These are phyloP conservation scores for Dolomedes plantarius DNA, from an alignment of 2,888 invertebrate genomes.

Conservation along the genomic window DNA sequence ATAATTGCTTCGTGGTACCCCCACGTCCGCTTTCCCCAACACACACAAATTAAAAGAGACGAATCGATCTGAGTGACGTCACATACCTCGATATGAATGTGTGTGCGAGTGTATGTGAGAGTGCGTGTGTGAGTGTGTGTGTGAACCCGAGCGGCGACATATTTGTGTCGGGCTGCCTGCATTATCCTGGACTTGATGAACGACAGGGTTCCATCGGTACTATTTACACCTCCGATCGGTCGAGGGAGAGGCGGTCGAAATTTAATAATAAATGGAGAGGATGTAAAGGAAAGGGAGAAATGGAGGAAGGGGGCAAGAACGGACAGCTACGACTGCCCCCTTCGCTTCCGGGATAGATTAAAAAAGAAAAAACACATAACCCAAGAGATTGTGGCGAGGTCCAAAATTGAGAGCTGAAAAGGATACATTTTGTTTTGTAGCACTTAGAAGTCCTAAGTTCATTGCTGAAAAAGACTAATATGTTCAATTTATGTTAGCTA, in stretches of 20 bases:
- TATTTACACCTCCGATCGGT: not conserved
- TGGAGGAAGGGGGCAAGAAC: too few relatives aligned
- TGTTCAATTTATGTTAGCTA: too few relatives aligned
- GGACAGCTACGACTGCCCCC: too few relatives aligned
- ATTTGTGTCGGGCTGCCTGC: not conserved
- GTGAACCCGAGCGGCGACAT: not conserved
- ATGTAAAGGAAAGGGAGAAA: too few relatives aligned
- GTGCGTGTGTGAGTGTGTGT: not conserved
- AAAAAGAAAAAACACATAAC: too few relatives aligned
- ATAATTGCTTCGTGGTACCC: conserved; percentile 5
- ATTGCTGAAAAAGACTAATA: too few relatives aligned
- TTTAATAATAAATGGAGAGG: not conserved
- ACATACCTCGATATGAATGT: not conserved
- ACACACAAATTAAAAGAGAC: conserved; percentile 6
- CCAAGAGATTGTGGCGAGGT: too few relatives aligned
- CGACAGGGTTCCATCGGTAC: not conserved
- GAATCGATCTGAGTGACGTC: not conserved
- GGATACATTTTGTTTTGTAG: too few relatives aligned
- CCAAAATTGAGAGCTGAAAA: too few relatives aligned
- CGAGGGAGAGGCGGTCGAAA: not conserved
- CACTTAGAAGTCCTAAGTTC: too few relatives aligned
- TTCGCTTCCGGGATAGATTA: too few relatives aligned
- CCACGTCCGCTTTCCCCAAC: not conserved
- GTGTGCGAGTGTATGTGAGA: not conserved
- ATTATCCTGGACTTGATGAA: not conserved